Conservation (phyloP, 2,113 vertebrate genomes). For the Dipodomys ordii region DNA sequence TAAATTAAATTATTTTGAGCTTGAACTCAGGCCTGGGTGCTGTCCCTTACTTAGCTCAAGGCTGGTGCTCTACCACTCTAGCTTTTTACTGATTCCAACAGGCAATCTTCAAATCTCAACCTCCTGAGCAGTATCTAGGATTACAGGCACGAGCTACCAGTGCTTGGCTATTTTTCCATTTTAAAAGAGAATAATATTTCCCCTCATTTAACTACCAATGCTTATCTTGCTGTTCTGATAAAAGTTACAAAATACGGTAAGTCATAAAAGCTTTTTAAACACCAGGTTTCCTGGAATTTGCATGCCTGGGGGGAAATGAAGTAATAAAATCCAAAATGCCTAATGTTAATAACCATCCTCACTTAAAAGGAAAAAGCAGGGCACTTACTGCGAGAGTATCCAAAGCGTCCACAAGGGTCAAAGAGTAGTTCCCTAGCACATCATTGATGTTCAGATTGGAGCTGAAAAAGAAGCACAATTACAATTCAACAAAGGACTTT, state of each 20-base stretch:
- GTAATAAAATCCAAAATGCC: neutral
- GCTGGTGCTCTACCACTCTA: no score
- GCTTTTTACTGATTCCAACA: no score
- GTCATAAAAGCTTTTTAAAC: neutral
- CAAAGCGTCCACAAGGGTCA: slow-evolving; percentile 96
- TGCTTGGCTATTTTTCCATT: no score
- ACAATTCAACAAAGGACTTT: neutral
- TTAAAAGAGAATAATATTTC: neutral
- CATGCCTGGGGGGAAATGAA: neutral
- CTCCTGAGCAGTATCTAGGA: no score
- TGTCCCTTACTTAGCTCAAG: no score
- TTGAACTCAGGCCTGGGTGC: no score
- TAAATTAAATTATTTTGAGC: no score
- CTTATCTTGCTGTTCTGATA: neutral
- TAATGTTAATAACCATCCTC: neutral
- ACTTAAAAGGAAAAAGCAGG: neutral
- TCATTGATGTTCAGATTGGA: slow-evolving; percentile 99
- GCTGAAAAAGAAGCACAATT: slow-evolving; percentile 86
- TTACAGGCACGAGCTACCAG: no score
- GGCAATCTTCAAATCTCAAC: no score
- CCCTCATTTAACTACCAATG: neutral
- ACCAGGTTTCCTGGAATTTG: neutral
- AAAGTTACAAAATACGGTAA: slow-evolving; percentile 33
- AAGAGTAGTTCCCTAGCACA: slow-evolving; percentile 97
- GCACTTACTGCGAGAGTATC: slow-evolving; percentile 96